A percentile compares a stretch with the other conserved stretches of the same genome.
Evolutionary conservation across 35 echinoderm and acorn worm genomes (phyloP).

Genomic region (Ophioderma brevispina): DNA sequence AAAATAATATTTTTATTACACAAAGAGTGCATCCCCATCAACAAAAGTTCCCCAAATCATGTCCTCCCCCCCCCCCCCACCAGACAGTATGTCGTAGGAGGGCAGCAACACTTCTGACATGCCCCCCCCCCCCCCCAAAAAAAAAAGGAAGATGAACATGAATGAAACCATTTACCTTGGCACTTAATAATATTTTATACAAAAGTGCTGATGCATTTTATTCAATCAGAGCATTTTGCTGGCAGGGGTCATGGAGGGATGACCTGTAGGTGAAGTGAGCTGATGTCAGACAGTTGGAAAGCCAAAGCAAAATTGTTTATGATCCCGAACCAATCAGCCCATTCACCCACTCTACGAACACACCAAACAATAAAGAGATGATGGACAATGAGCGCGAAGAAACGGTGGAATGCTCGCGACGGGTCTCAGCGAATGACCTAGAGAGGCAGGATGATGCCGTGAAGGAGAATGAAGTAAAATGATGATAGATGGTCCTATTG

Average conservation of each 20-base stretch:
- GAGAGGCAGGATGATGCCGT: not conserved
- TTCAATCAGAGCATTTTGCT: constrained; percentile 13
- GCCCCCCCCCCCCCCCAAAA: too few relatives aligned
- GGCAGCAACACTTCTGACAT: not conserved
- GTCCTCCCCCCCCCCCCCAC: too few relatives aligned
- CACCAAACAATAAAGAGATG: not conserved
- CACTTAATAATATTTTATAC: not conserved
- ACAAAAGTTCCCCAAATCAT: too few relatives aligned
- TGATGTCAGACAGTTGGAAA: not conserved
- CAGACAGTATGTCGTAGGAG: too few relatives aligned
- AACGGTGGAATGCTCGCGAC: not conserved
- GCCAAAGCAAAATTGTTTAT: not conserved
- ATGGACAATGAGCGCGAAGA: not conserved
- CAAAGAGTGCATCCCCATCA: too few relatives aligned
- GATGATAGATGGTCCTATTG: too few relatives aligned
- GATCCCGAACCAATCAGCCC: not conserved
- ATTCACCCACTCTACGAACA: not conserved
- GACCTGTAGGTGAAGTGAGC: not conserved
- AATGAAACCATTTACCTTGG: not conserved
- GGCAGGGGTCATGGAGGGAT: constrained; percentile 37
- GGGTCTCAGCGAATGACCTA: not conserved
- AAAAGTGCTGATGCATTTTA: not conserved
- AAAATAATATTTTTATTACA: too few relatives aligned
- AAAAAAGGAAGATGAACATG: not conserved
- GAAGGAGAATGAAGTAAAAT: constrained; percentile 9